Percentiles rank a stretch among this genome's conserved stretches.
Evolutionary conservation across 2,113 vertebrate species (phyloP).

Genomic region (Campylorhamphus procurvoides): DNA sequence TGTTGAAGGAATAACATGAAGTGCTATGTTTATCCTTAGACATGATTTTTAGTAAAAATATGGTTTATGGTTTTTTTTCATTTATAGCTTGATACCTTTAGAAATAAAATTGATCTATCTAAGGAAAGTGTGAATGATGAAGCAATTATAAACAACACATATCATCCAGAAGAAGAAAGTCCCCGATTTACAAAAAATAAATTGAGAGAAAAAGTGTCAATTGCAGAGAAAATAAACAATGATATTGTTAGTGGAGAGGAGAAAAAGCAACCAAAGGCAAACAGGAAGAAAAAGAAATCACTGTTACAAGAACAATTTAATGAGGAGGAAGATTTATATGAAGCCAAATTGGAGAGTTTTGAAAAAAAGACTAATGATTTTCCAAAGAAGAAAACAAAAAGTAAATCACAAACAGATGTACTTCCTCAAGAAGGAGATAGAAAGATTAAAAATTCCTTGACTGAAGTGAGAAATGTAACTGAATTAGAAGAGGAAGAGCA

Average conservation of each 20-base stretch:
- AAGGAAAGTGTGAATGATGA: conserved; percentile 80
- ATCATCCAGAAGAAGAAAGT: conserved; percentile 77
- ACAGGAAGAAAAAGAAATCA: conserved; percentile 75
- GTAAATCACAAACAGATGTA: conserved; percentile 51
- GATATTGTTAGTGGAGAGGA: conserved; percentile 68
- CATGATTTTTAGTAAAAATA: background rate
- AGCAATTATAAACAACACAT: conserved; percentile 77
- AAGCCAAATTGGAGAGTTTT: conserved; percentile 30
- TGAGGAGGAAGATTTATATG: conserved; percentile 49
- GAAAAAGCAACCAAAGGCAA: conserved; percentile 47
- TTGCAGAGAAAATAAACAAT: conserved; percentile 77
- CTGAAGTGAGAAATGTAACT: conserved; percentile 40
- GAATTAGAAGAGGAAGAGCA: conserved; percentile 76
- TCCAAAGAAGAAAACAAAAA: conserved; percentile 52
- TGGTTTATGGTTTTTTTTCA: conserved; percentile 40
- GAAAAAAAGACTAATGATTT: conserved; percentile 40
- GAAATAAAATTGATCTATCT: conserved; percentile 77
- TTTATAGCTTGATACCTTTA: conserved; percentile 84
- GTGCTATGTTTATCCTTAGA: background rate
- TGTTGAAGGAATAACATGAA: background rate
- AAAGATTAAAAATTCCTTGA: conserved; percentile 71
- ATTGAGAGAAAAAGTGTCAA: conserved; percentile 68
- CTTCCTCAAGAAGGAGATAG: conserved; percentile 52
- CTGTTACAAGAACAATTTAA: conserved; percentile 51
- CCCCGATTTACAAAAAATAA: conserved; percentile 82